Evolutionary conservation across 2,888 invertebrate species (phyloP), one percentile per base, ranked within the genome.

Genomic region (Aleiodes leptofemur): DNA sequence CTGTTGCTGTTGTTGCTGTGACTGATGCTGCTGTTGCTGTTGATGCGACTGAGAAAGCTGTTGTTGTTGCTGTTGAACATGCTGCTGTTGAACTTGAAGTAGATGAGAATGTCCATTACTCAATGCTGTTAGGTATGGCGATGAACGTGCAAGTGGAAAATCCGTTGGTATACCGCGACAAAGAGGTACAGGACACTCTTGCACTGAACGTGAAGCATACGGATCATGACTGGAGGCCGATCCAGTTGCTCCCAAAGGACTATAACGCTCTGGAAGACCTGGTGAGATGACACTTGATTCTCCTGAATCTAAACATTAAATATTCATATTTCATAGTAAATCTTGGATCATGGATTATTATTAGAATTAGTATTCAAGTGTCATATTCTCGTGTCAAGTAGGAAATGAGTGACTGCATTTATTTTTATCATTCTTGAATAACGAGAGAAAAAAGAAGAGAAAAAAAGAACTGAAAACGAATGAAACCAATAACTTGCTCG

Each of bases 241-340:
- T 74, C 87, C 87, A 13, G 88, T 84, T 6, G 87, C 86, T 4
- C 86, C 88, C 38, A 88, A 72, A 9, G 89, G 89, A 81, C 89
- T 89, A 78, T 88, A 89, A 31, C 88, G 87, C 74, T 89, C 89
- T n/a, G 89, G 89, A 43, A 89, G 80, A 51, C 89, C 89, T 6
- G 89, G 89, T 0, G 89, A 89, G 68, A 89, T 89, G 16, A 89
- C 88, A 79, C 88, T 89, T 75, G 88, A 88, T 78, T 89, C 89
- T 0, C 85, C 87, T 1, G 89, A 89, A 78, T 88, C 89, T 89
- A 81, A 14, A 85, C 79, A 38, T 53, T 11, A 43, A 57, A 43
- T 61, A 14, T 59, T 34, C 13, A 13, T 31, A 29, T 34, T 59
- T 34, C 13, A 13, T 59, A 31, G 11, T 68, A 7, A 16, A 23